Conservation (phyloP, 1,140 invertebrate genomes). For the Steinernema khuongi region DNA sequence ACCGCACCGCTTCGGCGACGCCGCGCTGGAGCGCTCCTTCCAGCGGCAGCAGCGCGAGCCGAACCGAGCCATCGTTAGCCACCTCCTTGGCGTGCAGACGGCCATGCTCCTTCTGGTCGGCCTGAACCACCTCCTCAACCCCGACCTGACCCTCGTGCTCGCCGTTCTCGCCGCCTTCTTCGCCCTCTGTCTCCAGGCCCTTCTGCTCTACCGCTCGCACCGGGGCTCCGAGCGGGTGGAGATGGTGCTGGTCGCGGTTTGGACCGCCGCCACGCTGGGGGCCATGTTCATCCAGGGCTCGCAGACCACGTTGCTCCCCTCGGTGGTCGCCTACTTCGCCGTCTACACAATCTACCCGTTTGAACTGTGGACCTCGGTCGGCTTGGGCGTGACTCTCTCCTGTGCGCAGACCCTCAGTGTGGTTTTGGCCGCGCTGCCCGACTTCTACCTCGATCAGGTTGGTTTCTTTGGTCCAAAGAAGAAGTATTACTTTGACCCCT, state of each 20-base stretch:
- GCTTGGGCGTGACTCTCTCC: neutral
- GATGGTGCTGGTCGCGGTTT: neutral
- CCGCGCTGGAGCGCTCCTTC: neutral
- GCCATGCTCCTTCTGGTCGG: neutral
- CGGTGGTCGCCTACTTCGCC: constrained; percentile 4
- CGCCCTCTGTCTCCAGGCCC: constrained; percentile 5
- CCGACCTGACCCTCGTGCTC: neutral
- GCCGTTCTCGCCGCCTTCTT: neutral
- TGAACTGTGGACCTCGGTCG: neutral
- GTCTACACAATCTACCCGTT: constrained; percentile 1
- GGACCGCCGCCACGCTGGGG: neutral
- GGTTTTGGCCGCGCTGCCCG: neutral
- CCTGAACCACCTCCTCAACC: constrained; percentile 5
- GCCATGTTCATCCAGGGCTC: neutral
- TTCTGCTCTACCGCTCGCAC: neutral
- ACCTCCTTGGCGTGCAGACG: neutral
- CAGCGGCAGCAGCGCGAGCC: neutral
- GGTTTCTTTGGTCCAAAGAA: neutral
- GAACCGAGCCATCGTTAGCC: neutral
- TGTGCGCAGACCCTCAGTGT: neutral
- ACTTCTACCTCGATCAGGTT: neutral
- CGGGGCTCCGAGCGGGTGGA: neutral
- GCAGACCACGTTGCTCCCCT: neutral
- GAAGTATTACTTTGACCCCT: no score
- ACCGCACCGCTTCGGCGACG: constrained; percentile 3